These are phyloP conservation scores for Myripristis jacobus DNA, from an alignment of 2,797 vertebrate species.

Conservation along the genomic window DNA sequence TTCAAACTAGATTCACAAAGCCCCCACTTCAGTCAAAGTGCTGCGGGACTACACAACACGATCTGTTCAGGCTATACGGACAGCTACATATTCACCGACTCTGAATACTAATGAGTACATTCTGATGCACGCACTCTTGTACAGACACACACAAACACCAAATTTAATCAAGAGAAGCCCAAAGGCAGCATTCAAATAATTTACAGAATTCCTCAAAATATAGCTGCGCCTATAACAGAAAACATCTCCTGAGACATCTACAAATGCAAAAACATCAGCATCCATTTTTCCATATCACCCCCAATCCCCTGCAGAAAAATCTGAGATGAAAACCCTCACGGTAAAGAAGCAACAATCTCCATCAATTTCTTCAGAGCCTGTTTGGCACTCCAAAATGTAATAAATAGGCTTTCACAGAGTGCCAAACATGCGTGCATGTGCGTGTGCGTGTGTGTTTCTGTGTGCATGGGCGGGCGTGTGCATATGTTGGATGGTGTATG, in stretches of 20 bases:
- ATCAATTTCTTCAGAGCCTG: conserved; percentile 12
- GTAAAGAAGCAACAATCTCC: conserved; percentile 22
- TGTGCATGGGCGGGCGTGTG: conserved; percentile 11
- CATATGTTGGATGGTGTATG: background rate
- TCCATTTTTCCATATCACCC: conserved; percentile 23
- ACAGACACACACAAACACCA: background rate
- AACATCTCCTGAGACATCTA: conserved; percentile 17
- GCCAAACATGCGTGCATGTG: background rate
- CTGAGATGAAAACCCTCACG: conserved; percentile 6
- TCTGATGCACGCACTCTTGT: conserved; percentile 14
- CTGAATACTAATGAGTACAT: conserved; percentile 3
- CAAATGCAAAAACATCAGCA: conserved; percentile 24
- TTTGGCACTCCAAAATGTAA: conserved; percentile 7
- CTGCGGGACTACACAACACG: background rate
- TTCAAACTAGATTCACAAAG: background rate
- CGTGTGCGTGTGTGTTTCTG: conserved; percentile 23
- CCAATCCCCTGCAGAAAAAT: conserved; percentile 14
- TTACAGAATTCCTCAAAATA: conserved; percentile 1
- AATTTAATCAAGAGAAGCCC: conserved; percentile 19
- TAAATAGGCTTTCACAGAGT: conserved; percentile 19
- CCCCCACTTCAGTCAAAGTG: background rate
- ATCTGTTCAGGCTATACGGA: conserved; percentile 1
- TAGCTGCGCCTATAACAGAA: conserved; percentile 12
- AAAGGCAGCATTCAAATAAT: conserved; percentile 3
- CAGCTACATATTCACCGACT: conserved; percentile 9